Evolutionary conservation across 2,113 vertebrate genomes (phyloP), one percentile per base, ranked within the genome.

Genomic region (Camelus dromedarius): DNA sequence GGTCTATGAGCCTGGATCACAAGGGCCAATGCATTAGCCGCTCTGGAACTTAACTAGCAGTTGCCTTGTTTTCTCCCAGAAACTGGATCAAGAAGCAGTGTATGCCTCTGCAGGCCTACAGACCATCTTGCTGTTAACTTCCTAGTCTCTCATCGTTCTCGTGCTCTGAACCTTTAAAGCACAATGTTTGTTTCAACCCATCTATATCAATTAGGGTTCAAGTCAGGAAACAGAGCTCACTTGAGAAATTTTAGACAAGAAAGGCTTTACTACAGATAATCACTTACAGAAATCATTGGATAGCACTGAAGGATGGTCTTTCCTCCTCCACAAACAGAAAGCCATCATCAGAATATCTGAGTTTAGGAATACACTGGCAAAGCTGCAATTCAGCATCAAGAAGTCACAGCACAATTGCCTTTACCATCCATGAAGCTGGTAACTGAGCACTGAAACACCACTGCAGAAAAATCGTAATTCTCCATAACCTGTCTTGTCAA

Each of bases 151-250:
- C 66, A 1, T 67, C 64, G 16, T 54, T 67, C 38, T 84, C 77
- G 54, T 11, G 22, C 30, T 70, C 16, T 85, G 67, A 50, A 46
- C 22, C 42, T 93, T 80, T 24, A 81, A 72, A 76, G 32, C 18
- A 85, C 46, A 88, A 89, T 62, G 38, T 56, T 60, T 84, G n/a
- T 30, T 92, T 86, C 30, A 76, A 67, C 2, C 1, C 14, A 46
- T 86, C 24, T 91, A 14, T 70, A n/a, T 16, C 30, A 64, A 30
- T 66, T 80, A 86, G 66, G 20, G 67, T 62, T 14, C 24, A 54
- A n/a, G 42, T 89, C 3, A 80, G 54, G 56, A 92, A 75, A 96
- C 5, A 97, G 42, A 75, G 87, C 86, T 1, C 8, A 64, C 20
- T 42, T 48, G 32, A 87, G 58, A 76, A 62, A 46, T 38, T 79